Percentiles rank a stretch among this genome's conserved stretches.
These are phyloP conservation scores for Parascotia fuliginaria DNA, from an alignment of 2,888 invertebrate genomes.

Conservation along the genomic window DNA sequence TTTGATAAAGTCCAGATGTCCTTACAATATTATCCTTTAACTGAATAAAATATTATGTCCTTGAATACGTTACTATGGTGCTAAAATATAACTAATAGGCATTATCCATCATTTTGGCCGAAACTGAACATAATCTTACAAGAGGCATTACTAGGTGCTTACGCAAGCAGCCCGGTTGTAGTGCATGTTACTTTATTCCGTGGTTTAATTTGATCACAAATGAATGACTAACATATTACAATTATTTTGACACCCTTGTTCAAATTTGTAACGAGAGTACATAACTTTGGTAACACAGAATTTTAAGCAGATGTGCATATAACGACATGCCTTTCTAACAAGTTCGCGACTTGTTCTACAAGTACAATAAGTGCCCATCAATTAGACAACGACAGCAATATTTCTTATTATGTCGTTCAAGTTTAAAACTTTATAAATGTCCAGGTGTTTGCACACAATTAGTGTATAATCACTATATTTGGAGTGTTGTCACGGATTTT, in stretches of 20 bases:
- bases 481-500: slow-evolving; percentile 82
- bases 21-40: no score
- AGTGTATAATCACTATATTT: slow-evolving; percentile 81
- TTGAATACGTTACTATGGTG: no score
- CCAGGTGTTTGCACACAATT: slow-evolving; percentile 80
- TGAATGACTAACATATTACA: background rate
- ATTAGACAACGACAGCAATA: slow-evolving; percentile 62
- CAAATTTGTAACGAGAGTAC: slow-evolving; percentile 2
- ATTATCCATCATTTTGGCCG: no score
- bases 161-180: no score
- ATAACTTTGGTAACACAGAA: slow-evolving; percentile 8
- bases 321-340: slow-evolving; percentile 31
- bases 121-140: no score
- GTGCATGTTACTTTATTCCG: no score
- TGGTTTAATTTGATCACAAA: background rate
- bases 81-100: no score
- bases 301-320: slow-evolving; percentile 33
- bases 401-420: slow-evolving; percentile 66
- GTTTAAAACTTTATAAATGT: slow-evolving; percentile 76
- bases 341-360: slow-evolving; percentile 64
- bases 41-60: no score
- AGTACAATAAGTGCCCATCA: slow-evolving; percentile 65
- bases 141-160: no score
- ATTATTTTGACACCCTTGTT: slow-evolving; percentile 3
- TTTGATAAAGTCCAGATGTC: no score